Evolutionary conservation across 2,797 vertebrate genomes (phyloP).

Genomic region (Myiothlypis coronata): DNA sequence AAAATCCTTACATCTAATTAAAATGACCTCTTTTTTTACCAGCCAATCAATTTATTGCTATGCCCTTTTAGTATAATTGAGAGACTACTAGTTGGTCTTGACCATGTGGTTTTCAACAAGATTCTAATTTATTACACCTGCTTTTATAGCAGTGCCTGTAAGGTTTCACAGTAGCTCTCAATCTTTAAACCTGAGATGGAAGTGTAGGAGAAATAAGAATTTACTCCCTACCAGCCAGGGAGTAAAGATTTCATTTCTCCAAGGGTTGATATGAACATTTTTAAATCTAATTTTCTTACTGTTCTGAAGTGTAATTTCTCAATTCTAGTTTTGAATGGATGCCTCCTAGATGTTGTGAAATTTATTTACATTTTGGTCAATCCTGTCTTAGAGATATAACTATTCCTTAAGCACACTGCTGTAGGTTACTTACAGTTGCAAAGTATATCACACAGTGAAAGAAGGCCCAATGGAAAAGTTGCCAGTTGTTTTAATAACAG

Average conservation of each 20-base stretch:
- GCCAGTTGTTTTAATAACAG: conserved; percentile 16
- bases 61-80: neutral
- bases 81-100: neutral
- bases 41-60: neutral
- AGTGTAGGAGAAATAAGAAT: neutral
- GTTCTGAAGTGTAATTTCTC: neutral
- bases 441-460: neutral
- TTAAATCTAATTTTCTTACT: neutral
- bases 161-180: neutral
- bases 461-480: neutral
- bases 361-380: neutral
- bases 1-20: neutral
- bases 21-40: neutral
- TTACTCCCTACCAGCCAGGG: neutral
- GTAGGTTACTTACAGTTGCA: neutral
- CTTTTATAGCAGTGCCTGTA: neutral
- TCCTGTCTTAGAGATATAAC: neutral
- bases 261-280: neutral
- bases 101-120: neutral
- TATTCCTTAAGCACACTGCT: neutral
- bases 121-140: neutral
- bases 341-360: neutral
- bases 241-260: neutral
- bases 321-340: neutral
- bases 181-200: neutral